Evolutionary conservation across 2,113 vertebrate species (phyloP), one percentile per base, ranked within the genome.

Genomic region (Lipophrys pholis): DNA sequence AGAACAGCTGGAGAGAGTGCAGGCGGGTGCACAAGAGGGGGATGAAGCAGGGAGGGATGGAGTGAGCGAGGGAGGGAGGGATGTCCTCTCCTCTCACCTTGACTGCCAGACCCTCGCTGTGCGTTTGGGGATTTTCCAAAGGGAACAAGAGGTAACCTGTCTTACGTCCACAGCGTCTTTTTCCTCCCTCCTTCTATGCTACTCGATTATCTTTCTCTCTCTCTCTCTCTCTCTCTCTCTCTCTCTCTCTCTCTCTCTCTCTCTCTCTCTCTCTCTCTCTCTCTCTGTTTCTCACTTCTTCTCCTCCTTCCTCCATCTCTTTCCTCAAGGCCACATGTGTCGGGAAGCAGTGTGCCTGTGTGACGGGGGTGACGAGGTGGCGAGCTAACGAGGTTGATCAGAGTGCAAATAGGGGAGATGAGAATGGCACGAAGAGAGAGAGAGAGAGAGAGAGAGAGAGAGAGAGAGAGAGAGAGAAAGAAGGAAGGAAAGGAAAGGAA

Each of bases 71-170:
- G 46, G 67, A 69, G 51, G 73, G 64, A 53, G 78, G 82, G 76
- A 42, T 85, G 93, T 92, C 92, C 93, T 92, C 90, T 93, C 76
- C 56, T 86, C 84, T 94, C 90, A 93, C 93, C 93, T 94, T 93
- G 86, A 90, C 88, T 85, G 86, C 72, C 76, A 85, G 76, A 89
- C 69, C 85, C 87, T 88, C 6, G 40, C 82, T 73, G 90, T 80
- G 83, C 62, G n/a, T 86, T 89, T 91, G 92, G 90, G 92, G 91
- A 90, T 90, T 92, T 91, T 93, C 91, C 92, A 92, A 85, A 86
- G 65, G 73, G 63, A 81, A 69, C 68, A 49, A 72, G 66, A 73
- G 79, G 76, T 56, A 66, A 68, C 55, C 57, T 1, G 35, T n/a
- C 42, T 64, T 59, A 68, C 39, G 15, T 66, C 58, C 39, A 40